Evolutionary conservation across 2,797 vertebrate genomes (phyloP), one percentile per base, ranked within the genome.

Genomic region (Sylvilagus floridanus): DNA sequence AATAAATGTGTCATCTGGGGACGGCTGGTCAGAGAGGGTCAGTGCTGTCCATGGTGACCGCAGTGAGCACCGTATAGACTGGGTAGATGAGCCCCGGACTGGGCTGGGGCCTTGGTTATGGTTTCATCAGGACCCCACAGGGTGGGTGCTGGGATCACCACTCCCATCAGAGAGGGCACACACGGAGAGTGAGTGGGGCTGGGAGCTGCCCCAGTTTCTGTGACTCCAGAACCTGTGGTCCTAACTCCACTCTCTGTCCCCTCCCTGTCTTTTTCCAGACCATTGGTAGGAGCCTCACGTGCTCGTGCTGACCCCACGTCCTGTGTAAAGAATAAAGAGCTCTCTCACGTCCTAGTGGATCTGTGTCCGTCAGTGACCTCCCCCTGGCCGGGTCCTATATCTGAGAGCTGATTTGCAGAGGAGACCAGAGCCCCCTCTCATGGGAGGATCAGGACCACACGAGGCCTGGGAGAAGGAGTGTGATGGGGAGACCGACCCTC

Each of bases 291-390:
- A n/a, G n/a, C n/a, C n/a, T n/a, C n/a, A n/a, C n/a, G n/a, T n/a
- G 87, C 60, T 57, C 21, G 50, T 17, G 10, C 13, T 0, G 2
- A 75, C 16, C 42, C 37, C n/a, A 50, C 4, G 0, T 19, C 35
- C 90, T 91, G 12, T 21, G 16, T 11, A 26, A 72, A 86, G 76
- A 96, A 97, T 97, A 97, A 97, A 97, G 84, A 24, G 37, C 42
- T 88, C 57, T 93, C 35, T 77, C 54, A 93, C 90, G 63, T 14
- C 21, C 16, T 7, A 35, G 14, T 14, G 60, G 66, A 13, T 76
- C 57, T 87, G 14, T 76, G 81, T 75, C 21, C 69, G 93, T 84
- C 50, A 22, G 30, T 37, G 83, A 71, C 10, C 68, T 37, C 9
- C 5, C 2, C 26, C 12, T n/a, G 47, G 22, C 13, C 47, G 1